Base-by-base conservation (phyloP, 2,797 vertebrate species). In the Loriculus beryllinus region DNA sequence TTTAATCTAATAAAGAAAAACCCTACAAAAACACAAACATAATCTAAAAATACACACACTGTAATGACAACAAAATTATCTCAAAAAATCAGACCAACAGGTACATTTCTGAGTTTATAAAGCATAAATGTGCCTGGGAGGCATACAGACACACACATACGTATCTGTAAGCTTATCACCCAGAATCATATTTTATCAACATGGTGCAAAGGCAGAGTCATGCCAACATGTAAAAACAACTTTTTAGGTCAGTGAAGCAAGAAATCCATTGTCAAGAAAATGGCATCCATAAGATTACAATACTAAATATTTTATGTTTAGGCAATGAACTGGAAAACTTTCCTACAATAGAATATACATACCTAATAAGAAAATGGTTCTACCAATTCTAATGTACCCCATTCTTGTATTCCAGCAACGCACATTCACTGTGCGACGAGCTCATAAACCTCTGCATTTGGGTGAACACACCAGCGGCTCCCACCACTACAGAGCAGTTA, bases 231-330 rank as follows among this genome's bases (percentile, higher is more conserved):
- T 77, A 97, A 88, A 96, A 95, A 69, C 52, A 90, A 88, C 88
- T 97, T 96, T 92, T 95, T 93, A 93, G 92, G 81, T 95, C 97
- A 97, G 2, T 59, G 70, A 93, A 96, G 94, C 93, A 97, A 92
- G 92, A 96, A 96, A 95, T 57, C 90, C 82, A 82, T 91, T 92
- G 88, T 92, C 86, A 93, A 93, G 92, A 96, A 97, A 92, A 94
- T 63, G 76, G 81, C 78, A 89, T 65, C 78, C 86, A 14, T 56
- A 86, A 86, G 56, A 70, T 21, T 74, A 87, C 1, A 2, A 56
- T 56, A 77, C 51, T 45, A 43, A 82, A 54, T 91, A 85, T 47
- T 86, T 88, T 91, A 92, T 64, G n/a, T 64, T 78, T 52, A 88
- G 51, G 93, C 68, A 93, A 75, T 17, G 33, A 91, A 79, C 29